Evolutionary conservation across 2,113 vertebrate genomes (phyloP).

Genomic region (Henicopernis longicauda): DNA sequence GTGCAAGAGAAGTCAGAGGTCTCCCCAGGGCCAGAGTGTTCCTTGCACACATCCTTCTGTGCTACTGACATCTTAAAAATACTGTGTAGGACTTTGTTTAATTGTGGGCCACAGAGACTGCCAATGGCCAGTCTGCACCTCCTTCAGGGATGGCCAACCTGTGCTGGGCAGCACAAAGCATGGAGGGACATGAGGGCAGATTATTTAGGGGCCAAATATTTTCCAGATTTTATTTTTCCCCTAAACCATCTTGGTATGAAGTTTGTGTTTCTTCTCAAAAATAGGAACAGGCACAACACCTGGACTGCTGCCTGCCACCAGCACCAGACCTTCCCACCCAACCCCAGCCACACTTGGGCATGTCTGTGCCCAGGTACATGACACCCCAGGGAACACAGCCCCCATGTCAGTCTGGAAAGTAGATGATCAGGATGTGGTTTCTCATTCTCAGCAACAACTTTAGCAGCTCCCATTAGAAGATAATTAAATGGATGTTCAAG

Average conservation of each 20-base stretch:
- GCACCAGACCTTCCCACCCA: not conserved
- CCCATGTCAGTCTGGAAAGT: not conserved
- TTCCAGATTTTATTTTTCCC: not conserved
- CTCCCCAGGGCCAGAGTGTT: not conserved
- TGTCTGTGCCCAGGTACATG: accelerated
- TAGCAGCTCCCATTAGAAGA: not conserved
- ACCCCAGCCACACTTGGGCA: not conserved
- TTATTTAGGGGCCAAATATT: not conserved
- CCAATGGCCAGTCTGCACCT: not conserved
- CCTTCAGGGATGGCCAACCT: accelerated
- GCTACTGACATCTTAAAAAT: not conserved
- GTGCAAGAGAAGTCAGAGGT: not conserved
- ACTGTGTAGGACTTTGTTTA: not conserved
- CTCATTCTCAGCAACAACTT: not conserved
- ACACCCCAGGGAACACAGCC: not conserved
- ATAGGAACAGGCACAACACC: not conserved
- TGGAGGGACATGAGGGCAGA: not conserved
- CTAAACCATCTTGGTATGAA: not conserved
- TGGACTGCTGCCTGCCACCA: not conserved
- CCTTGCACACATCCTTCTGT: not conserved
- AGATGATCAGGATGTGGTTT: not conserved
- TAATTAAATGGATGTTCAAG: not conserved
- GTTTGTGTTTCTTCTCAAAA: not conserved
- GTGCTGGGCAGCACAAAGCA: not conserved
- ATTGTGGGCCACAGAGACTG: not conserved